These are phyloP conservation scores for Prinia subflava DNA, from an alignment of 2,113 vertebrate species.

Conservation along the genomic window DNA sequence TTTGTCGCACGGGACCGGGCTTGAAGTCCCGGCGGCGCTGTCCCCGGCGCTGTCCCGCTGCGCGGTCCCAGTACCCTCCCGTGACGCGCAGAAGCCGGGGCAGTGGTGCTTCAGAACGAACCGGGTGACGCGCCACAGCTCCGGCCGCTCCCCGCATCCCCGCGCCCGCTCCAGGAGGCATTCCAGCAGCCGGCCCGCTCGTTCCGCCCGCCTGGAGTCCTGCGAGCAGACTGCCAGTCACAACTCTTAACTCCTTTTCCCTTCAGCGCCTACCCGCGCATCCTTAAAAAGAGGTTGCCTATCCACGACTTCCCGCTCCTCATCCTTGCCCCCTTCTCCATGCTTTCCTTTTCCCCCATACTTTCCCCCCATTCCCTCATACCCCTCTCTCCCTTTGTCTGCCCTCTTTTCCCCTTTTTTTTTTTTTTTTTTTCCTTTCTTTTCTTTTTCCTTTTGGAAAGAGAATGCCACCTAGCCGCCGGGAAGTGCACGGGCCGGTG, in stretches of 20 bases:
- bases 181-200: background rate
- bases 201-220: background rate
- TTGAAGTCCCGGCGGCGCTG: background rate
- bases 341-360: accelerated
- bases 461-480: background rate
- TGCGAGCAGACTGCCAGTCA: background rate
- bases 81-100: background rate
- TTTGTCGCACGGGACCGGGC: background rate
- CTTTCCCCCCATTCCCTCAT: background rate
- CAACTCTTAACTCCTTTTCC: too few relatives aligned
- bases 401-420: too few relatives aligned
- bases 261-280: background rate
- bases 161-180: background rate
- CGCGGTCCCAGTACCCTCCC: background rate
- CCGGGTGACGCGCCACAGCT: background rate
- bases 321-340: background rate
- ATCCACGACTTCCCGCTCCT: background rate
- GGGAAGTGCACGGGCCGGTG: background rate
- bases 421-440: too few relatives aligned
- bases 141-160: background rate
- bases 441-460: too few relatives aligned
- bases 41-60: background rate
- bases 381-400: background rate
- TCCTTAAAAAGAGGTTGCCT: background rate
- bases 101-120: background rate